Evolutionary conservation across 2,888 invertebrate species (phyloP).

Genomic region (Thalpophila matura): DNA sequence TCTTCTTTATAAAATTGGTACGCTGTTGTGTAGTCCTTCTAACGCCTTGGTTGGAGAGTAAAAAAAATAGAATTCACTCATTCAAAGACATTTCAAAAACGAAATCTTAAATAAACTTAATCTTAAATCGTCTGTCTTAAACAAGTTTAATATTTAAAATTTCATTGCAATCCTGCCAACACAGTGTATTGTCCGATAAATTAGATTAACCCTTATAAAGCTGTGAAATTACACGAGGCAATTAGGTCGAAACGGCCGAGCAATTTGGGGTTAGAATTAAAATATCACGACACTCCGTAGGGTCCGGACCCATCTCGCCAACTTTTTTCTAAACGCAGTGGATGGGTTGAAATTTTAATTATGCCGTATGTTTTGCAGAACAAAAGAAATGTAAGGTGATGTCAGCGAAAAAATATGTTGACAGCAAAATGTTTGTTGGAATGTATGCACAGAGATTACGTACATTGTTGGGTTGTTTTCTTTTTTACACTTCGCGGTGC

Average conservation of each 20-base stretch:
- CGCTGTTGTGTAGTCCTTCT: no score
- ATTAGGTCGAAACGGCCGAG: conserved; percentile 78
- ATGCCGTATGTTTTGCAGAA: conserved; percentile 66
- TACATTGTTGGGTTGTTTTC: conserved; percentile 8
- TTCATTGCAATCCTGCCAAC: conserved; percentile 62
- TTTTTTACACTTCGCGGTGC: not conserved
- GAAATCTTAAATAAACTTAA: conserved; percentile 7
- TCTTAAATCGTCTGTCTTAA: conserved; percentile 24
- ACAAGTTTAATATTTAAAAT: conserved; percentile 57
- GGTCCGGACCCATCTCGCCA: conserved; percentile 52
- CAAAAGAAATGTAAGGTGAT: conserved; percentile 72
- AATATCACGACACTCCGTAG: conserved; percentile 73
- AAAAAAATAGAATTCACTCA: no score
- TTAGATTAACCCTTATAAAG: conserved; percentile 81
- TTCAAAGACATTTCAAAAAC: not conserved
- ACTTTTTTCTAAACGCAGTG: conserved; percentile 65
- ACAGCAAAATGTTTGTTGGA: conserved; percentile 48
- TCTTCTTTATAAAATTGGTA: no score
- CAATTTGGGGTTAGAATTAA: conserved; percentile 80
- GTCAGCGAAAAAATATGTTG: conserved; percentile 54
- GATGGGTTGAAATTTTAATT: conserved; percentile 76
- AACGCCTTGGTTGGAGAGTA: no score
- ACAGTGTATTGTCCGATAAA: conserved; percentile 75
- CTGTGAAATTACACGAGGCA: conserved; percentile 79
- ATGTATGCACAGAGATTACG: conserved; percentile 36